Percentiles rank a stretch among this genome's conserved stretches.
Conservation (phyloP, 2,113 vertebrate species). For the Rhea pennata region DNA sequence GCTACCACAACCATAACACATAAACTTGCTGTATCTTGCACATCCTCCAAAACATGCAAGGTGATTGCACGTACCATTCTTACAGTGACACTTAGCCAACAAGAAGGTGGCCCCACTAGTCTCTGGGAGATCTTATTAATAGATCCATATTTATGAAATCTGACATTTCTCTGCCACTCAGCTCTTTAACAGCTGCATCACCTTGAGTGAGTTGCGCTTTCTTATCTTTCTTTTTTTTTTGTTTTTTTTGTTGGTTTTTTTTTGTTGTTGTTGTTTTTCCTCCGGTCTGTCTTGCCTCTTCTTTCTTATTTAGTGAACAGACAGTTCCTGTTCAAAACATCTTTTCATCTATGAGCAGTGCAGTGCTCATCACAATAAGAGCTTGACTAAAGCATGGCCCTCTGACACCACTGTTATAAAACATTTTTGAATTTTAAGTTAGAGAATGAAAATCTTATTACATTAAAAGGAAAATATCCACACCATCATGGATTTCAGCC, state of each 20-base stretch:
- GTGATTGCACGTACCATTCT: too few relatives aligned
- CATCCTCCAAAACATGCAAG: too few relatives aligned
- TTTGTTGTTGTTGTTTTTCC: too few relatives aligned
- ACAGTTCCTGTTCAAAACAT: too few relatives aligned
- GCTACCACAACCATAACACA: too few relatives aligned
- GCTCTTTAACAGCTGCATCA: not conserved
- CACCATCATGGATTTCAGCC: not conserved
- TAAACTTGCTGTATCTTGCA: too few relatives aligned
- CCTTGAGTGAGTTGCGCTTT: not conserved
- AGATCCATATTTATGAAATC: not conserved
- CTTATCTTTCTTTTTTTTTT: not conserved
- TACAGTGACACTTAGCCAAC: not conserved
- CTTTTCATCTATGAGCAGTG: too few relatives aligned
- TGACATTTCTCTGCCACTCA: not conserved
- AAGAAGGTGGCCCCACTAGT: not conserved
- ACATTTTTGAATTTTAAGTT: not conserved
- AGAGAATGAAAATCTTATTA: not conserved
- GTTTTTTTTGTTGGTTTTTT: too few relatives aligned
- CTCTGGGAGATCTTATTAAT: not conserved
- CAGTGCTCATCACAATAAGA: not conserved
- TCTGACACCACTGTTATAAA: not conserved
- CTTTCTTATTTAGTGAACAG: not conserved
- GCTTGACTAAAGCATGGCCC: not conserved
- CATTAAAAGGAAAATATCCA: not conserved
- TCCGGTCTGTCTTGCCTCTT: not conserved